Conservation (phyloP, 2,888 invertebrate genomes). For the Pantelozetes paolii region DNA sequence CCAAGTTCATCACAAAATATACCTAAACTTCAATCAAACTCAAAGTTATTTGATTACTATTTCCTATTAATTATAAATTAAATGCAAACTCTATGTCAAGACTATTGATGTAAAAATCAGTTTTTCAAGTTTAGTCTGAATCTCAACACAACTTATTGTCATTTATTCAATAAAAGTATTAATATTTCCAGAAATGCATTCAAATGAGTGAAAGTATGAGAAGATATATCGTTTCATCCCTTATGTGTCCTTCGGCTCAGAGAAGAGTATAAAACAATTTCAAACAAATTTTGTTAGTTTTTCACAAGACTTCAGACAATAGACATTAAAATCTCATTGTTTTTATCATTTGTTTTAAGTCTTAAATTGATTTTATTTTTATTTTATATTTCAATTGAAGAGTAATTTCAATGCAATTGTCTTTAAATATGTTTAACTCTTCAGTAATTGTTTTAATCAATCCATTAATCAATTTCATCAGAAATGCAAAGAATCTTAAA, state of each 20-base stretch:
- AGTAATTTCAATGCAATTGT: neutral
- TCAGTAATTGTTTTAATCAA: neutral
- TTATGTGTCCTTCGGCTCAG: constrained; percentile 10
- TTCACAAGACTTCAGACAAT: constrained; percentile 5
- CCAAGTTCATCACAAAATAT: too few relatives aligned
- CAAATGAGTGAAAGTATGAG: too few relatives aligned
- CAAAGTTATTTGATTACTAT: too few relatives aligned
- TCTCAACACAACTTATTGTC: too few relatives aligned
- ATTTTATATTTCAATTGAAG: neutral
- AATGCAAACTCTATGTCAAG: too few relatives aligned
- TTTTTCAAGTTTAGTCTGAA: too few relatives aligned
- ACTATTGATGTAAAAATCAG: too few relatives aligned
- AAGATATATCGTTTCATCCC: neutral
- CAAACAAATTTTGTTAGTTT: constrained; percentile 15
- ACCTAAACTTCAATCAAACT: too few relatives aligned
- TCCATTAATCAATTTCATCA: neutral
- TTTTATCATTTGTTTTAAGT: neutral
- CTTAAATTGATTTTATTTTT: neutral
- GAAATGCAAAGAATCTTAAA: constrained; percentile 10
- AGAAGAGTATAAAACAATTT: constrained; percentile 3
- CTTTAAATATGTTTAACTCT: neutral
- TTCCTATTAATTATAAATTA: too few relatives aligned
- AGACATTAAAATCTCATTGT: neutral
- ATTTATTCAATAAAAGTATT: too few relatives aligned
- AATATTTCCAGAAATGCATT: too few relatives aligned